phyloP scores from a whole-genome alignment of 35 echinoderm and acorn worm species.

The Stichopus chloronotus region DNA sequence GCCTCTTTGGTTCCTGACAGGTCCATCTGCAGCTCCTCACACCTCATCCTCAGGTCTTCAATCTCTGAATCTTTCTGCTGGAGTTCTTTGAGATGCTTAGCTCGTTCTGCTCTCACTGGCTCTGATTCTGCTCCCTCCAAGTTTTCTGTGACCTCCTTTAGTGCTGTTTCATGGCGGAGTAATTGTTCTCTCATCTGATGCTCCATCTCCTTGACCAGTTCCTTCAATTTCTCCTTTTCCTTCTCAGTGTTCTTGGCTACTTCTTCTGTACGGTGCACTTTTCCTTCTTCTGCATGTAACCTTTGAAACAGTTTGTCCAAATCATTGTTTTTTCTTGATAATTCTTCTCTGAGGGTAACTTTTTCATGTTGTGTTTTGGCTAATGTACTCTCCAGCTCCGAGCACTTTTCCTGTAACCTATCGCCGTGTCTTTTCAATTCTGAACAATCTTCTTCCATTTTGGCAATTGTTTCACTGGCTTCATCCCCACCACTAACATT shows the following conservation, averaged over 20 bases:
- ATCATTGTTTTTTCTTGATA: conserved; percentile 1
- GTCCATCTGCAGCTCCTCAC: conserved; percentile 74
- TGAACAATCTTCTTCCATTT: conserved; percentile 64
- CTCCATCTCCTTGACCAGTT: conserved; percentile 18
- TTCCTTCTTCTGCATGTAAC: not conserved
- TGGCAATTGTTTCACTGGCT: conserved; percentile 21
- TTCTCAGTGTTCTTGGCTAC: not conserved
- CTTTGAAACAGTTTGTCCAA: conserved; percentile 22
- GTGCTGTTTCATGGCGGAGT: conserved; percentile 1
- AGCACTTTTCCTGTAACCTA: conserved; percentile 41
- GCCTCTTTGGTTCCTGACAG: conserved; percentile 76
- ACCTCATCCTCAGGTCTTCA: conserved; percentile 56
- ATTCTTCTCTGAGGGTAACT: conserved; percentile 45
- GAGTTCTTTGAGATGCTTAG: conserved; percentile 51
- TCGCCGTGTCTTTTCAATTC: conserved; percentile 49
- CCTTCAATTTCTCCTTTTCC: not conserved
- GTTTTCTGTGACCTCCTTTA: conserved; percentile 15
- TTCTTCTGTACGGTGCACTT: not conserved
- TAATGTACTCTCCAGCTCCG: conserved; percentile 42
- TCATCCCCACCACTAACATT: conserved; percentile 1
- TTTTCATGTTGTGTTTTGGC: conserved; percentile 54
- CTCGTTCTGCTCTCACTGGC: conserved; percentile 32
- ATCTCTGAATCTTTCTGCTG: conserved; percentile 59
- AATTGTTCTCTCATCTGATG: conserved; percentile 2
- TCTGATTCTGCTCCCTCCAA: not conserved